Conservation (phyloP, 30 jellyfish, hydroid and myxozoan species). For the Cassiopea andromeda region DNA sequence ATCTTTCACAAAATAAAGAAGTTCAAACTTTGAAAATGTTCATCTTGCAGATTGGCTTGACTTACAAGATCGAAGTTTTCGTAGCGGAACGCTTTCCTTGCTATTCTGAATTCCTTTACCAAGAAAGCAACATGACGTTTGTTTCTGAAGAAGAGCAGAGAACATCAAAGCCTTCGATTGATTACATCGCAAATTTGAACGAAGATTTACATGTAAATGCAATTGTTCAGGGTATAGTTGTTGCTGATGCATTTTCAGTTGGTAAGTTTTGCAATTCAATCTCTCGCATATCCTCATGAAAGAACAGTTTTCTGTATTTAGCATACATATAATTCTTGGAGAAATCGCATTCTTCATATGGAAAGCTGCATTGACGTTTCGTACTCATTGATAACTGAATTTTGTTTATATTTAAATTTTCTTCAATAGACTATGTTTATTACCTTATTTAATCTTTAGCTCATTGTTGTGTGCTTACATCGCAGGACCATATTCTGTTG, state of each 20-base stretch:
- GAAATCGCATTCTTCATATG: too few species aligned
- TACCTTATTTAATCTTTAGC: too few species aligned
- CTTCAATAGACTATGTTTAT: too few species aligned
- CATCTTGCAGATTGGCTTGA: constrained; percentile 54
- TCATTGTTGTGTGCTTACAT: not conserved
- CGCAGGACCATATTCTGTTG: constrained; percentile 76
- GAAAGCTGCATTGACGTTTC: too few species aligned
- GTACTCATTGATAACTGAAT: too few species aligned
- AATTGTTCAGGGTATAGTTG: constrained; percentile 61
- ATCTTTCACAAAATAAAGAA: too few species aligned
- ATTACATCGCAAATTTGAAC: constrained; percentile 48
- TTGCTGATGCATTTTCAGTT: constrained; percentile 72
- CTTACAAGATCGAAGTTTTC: constrained; percentile 74
- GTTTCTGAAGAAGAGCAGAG: constrained; percentile 50
- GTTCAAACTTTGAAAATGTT: too few species aligned
- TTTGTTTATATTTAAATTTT: too few species aligned
- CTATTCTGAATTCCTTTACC: constrained; percentile 70
- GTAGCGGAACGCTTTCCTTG: constrained; percentile 92
- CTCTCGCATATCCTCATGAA: too few species aligned
- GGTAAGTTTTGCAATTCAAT: constrained; percentile 34
- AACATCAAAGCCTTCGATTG: constrained; percentile 66
- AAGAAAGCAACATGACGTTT: constrained; percentile 76
- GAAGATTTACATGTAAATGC: constrained; percentile 67
- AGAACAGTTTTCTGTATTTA: too few species aligned
- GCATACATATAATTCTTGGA: too few species aligned